Evolutionary conservation across 1,140 invertebrate species (phyloP), one percentile per base, ranked within the genome.

Genomic region (Chlorops oryzae): DNA sequence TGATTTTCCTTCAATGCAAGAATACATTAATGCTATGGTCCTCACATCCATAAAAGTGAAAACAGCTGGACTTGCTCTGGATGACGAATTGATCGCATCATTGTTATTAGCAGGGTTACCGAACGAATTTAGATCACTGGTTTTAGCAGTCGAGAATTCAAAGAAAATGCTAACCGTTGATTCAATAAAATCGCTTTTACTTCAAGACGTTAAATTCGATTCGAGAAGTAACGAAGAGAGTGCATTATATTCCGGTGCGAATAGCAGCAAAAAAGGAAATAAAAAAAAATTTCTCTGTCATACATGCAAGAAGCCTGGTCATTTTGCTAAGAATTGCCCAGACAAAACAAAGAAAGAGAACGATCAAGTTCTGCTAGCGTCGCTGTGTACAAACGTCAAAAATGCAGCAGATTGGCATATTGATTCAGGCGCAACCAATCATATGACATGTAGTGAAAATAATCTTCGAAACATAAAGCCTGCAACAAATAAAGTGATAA

Each of bases 121-220:
- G 7, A 25, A 48, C 13, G 35, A 48, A 9, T 39, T 48, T 22
- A 20, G 15, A 13, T 6, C 34, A 20, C 12, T 48, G 23, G 47
- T 48, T 5, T 23, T 48, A 37, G 35, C 47, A 18, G 21, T 48
- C 3, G 48, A 50, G 20, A 48, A 48, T 35, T 63, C 66, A 24
- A 56, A 49, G 25, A 50, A 51, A 15, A 54, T 55, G 37, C 57
- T 67, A 18, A 58, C 59, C 25, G 52, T 52, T 23, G 59, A 70
- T 51, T 57, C 58, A 42, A 52, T n/a, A n/a, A n/a, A n/a, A n/a
- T n/a, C n/a, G n/a, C n/a, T n/a, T n/a, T n/a, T n/a, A n/a, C n/a
- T n/a, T 68, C 3, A 70, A 55, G 61, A 66, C 58, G 52, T 59
- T 50, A 56, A 62, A 35, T 50, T 52, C 38, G 54, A 53, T 20